A percentile compares a stretch with the other conserved stretches of the same genome.
Conservation (phyloP, 2,888 invertebrate species). For the Nomada hirtipes region DNA sequence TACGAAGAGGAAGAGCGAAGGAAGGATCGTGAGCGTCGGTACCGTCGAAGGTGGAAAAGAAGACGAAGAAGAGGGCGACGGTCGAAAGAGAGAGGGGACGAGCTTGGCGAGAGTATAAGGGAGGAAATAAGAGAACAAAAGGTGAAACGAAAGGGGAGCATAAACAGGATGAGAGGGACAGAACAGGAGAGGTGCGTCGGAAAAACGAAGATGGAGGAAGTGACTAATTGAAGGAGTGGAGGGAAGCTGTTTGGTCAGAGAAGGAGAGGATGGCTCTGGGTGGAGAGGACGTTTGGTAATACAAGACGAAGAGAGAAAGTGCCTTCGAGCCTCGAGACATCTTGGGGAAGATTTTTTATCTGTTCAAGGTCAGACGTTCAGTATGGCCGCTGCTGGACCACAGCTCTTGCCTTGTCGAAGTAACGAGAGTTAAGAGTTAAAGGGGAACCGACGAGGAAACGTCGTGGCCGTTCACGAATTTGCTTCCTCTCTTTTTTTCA, state of each 20-base stretch:
- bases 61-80: conserved; percentile 8
- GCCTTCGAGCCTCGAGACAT: conserved; percentile 70
- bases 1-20: conserved; percentile 8
- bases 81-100: conserved; percentile 16
- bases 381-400: conserved; percentile 81
- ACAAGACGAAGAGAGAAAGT: conserved; percentile 61
- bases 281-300: conserved; percentile 25
- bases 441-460: conserved; percentile 74
- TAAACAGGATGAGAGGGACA: conserved; percentile 26
- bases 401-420: conserved; percentile 63
- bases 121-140: conserved; percentile 38
- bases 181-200: conserved; percentile 43
- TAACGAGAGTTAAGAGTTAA: conserved; percentile 58
- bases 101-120: conserved; percentile 15
- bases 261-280: conserved; percentile 29
- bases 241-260: conserved; percentile 48
- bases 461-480: conserved; percentile 68
- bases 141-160: conserved; percentile 34
- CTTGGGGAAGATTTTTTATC: conserved; percentile 78
- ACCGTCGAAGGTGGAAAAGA: conserved; percentile 10
- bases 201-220: conserved; percentile 65
- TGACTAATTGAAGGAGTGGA: conserved; percentile 63
- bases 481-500: conserved; percentile 37
- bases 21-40: conserved; percentile 14
- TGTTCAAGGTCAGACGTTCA: conserved; percentile 80